Percentiles rank a stretch among this genome's conserved stretches.
Evolutionary conservation across 2,888 invertebrate genomes (phyloP).

Genomic region (Acleris literana): DNA sequence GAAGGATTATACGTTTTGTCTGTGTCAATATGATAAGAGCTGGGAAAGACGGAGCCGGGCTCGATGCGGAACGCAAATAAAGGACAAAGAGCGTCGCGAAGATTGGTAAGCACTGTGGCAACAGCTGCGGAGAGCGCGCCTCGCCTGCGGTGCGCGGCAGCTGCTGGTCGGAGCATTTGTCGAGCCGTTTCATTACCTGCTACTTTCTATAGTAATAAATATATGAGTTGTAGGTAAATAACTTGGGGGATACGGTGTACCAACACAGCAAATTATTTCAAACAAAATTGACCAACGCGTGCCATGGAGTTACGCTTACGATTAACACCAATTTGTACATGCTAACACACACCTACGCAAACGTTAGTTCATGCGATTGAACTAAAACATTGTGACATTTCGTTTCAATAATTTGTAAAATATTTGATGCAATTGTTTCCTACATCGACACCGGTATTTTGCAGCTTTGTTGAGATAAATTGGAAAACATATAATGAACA

Average conservation of each 20-base stretch:
- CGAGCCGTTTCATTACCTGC: too few species aligned
- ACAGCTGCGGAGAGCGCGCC: constrained; percentile 55
- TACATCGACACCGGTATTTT: not conserved
- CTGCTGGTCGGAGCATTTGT: not conserved
- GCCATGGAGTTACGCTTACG: too few species aligned
- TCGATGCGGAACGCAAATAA: constrained; percentile 71
- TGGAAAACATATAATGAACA: constrained; percentile 14
- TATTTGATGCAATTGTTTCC: not conserved
- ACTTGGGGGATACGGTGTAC: too few species aligned
- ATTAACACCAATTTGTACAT: too few species aligned
- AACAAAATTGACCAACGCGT: too few species aligned
- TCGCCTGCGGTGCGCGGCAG: constrained; percentile 41
- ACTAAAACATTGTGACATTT: too few species aligned
- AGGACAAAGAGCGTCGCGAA: constrained; percentile 59
- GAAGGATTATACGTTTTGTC: constrained; percentile 69
- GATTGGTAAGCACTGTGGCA: constrained; percentile 65
- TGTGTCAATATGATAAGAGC: constrained; percentile 78
- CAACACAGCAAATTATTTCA: too few species aligned
- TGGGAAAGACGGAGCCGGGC: constrained; percentile 59
- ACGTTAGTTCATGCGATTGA: too few species aligned
- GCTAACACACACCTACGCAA: too few species aligned
- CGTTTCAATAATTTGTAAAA: not conserved
- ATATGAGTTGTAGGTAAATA: too few species aligned
- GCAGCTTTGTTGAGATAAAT: not conserved
- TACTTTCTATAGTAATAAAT: too few species aligned